These are phyloP conservation scores for Saccostrea glomerata DNA, from an alignment of 1,140 invertebrate species.

Conservation along the genomic window DNA sequence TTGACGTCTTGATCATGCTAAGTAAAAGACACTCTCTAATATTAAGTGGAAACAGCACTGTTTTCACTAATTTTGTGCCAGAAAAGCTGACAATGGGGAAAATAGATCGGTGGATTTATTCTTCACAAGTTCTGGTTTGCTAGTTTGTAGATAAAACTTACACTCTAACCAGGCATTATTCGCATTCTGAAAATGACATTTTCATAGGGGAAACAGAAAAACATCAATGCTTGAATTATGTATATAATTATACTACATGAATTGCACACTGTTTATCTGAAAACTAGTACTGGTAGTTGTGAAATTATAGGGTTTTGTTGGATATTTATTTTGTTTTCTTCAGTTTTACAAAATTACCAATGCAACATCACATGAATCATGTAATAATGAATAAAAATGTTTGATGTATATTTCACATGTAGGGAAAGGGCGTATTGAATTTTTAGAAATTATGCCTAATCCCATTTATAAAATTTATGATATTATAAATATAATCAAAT, in stretches of 20 bases:
- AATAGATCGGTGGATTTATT: not conserved
- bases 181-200: constrained; percentile 34
- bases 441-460: too few species aligned
- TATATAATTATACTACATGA: constrained; percentile 33
- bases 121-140: constrained; percentile 30
- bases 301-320: constrained; percentile 14
- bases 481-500: too few species aligned
- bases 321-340: not conserved
- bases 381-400: not conserved
- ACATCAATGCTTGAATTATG: constrained; percentile 34
- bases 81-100: not conserved
- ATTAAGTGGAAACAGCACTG: constrained; percentile 1
- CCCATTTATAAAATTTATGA: too few species aligned
- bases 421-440: too few species aligned
- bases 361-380: not conserved
- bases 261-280: constrained; percentile 32
- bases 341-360: not conserved
- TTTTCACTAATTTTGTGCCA: constrained; percentile 19
- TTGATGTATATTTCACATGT: too few species aligned
- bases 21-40: not conserved
- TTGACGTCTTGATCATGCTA: not conserved
- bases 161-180: constrained; percentile 16
- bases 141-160: constrained; percentile 37
- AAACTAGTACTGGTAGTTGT: not conserved
- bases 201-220: constrained; percentile 24